Evolutionary conservation across 1,140 invertebrate genomes (phyloP), one percentile per base, ranked within the genome.

Genomic region (Pissodes strobi): DNA sequence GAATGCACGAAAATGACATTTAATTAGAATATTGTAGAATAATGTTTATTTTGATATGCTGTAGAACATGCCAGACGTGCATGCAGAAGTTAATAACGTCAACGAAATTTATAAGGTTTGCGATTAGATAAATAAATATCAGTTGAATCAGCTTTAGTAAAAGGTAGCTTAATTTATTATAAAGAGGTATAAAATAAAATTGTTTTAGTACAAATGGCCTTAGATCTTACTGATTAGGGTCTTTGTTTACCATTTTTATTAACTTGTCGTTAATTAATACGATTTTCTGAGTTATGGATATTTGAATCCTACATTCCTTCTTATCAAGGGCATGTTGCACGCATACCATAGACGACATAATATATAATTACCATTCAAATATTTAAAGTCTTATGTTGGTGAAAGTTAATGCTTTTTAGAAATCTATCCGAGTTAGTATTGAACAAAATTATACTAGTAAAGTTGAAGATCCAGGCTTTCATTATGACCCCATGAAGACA

Each of bases 1-100:
- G 61, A 57, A 57, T 48, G 61, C 61, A 64, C 61, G 61, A 57
- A 64, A 41, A 52, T 56, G 51, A 55, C 61, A 56, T 64, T 64
- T 64, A 64, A 64, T 64, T 64, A 64, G 37, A 64, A 64, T 63
- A 63, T 53, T 53, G 60, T 27, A 19, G 38, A 63, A 45, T 56
- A 46, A 55, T 43, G 41, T 64, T 64, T 64, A 64, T 56, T 64
- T 64, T 64, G 51, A 64, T 56, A 64, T 15, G 18, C n/a, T 52
- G 60, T 45, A 53, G 48, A 53, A 53, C 52, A 56, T 57, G 52
- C 39, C 39, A 57, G 52, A 55, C 61, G 41, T 57, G 61, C 61
- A 64, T 38, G 39, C 22, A 53, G 43, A 48, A 15, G 19, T 18
- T 51, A 49, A 60, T 62, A 43, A 62, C 43, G 61, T 39, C 52